Evolutionary conservation across 2,797 vertebrate genomes (phyloP), one percentile per base, ranked within the genome.

Genomic region (Ctenochaetus hawaiiensis): DNA sequence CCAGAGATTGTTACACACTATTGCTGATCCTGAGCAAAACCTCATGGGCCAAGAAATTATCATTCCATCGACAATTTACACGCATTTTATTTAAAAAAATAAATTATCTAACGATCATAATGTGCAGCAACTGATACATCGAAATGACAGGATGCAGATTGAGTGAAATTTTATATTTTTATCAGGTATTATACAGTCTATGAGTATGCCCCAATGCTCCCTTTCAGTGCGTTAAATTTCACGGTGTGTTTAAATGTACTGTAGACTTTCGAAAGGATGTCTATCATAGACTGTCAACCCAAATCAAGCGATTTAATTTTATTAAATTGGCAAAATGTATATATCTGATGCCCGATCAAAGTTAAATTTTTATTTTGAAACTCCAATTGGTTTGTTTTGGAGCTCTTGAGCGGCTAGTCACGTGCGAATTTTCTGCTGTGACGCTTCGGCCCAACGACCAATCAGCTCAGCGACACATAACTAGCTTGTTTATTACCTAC

Each of bases 381-480:
- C 20, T 14, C 26, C 2, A 2, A 0, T 1, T 14, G 22, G 1
- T 44, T 59, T 72, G 57, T 75, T 68, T 57, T 51, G 13, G 17
- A 6, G 41, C 18, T 53, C 53, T 0, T 1, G 5, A 13, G 14
- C 41, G 14, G 0, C 23, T 11, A 0, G 58, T 87, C 76, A 90
- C 83, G 41, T 86, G 75, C 9, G 13, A 0, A 17, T 66, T 12
- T 57, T n/a, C 10, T 5, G 39, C 45, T 0, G 51, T 86, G 81
- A 87, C 82, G 83, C 61, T 0, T 2, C 43, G 9, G 2, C 0
- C 1, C 2, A 6, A 0, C 26, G 37, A 67, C 91, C 81, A 88
- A 91, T 91, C 81, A 77, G 67, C 54, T n/a, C 63, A 0, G 47
- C 6, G 17, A 0, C 20, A 1, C 7, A 4, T 8, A 8, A 0